Base-by-base conservation (phyloP, 2,797 vertebrate genomes). In the Ciconia nigra region DNA sequence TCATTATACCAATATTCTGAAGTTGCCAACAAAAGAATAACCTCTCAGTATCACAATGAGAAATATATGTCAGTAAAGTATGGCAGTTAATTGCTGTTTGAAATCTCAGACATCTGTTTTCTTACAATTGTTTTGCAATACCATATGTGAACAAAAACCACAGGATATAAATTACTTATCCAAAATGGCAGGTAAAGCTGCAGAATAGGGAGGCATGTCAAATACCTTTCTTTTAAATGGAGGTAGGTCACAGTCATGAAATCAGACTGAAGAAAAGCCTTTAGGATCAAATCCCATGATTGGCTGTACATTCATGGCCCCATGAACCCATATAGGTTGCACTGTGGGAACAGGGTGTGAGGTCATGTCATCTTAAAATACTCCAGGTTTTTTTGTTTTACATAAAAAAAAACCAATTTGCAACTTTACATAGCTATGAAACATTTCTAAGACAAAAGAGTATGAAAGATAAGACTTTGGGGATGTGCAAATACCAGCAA, bases 31-130 rank as follows among this genome's bases (percentile, higher is more conserved):
- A 83, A 41, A 77, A 91, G 89, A 93, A 77, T 46, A 89, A 89
- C 61, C 67, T 92, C 63, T 89, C 55, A 49, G 66, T 73, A 87
- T 84, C 41, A 91, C 58, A 73, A 91, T 78, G 74, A 87, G 83
- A 77, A 94, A 83, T 94, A 79, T 79, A 89, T 74, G 69, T 80
- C 81, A 85, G 63, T 67, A 71, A 93, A 95, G 61, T 66, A 80
- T 55, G 79, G 73, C 35, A 92, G 84, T 58, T 96, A 94, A 95
- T 95, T 94, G 90, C 47, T 92, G 51, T 93, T 96, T 96, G 87
- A 96, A 93, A 85, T 73, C n/a, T 90, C 81, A 91, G n/a, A 91
- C 92, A 95, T 94, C 87, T 94, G 89, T 92, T 95, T 94, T 87
- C 67, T 92, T 91, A 71, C 74, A 77, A 54, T 85, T 82, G 83